Evolutionary conservation across 2,888 invertebrate genomes (phyloP).

Genomic region (Xestobium rufovillosum): DNA sequence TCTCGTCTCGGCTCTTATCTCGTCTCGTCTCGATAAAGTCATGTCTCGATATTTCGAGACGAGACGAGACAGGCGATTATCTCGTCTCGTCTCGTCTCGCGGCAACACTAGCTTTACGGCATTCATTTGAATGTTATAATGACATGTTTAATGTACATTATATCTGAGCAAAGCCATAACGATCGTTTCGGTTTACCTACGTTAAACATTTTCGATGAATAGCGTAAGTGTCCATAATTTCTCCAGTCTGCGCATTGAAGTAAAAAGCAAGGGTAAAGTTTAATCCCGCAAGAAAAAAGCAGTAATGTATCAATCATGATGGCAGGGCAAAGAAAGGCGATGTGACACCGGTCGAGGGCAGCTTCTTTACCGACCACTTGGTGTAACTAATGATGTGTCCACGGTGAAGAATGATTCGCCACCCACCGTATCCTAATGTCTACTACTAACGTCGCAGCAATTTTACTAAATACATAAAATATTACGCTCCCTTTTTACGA

Average conservation of each 20-base stretch:
- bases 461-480: background rate
- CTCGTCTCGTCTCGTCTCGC: too few relatives aligned
- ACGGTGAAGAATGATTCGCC: constrained; percentile 31
- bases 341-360: constrained; percentile 33
- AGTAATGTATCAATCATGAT: constrained; percentile 35
- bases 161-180: too few relatives aligned
- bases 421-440: constrained; percentile 2
- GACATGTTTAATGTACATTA: too few relatives aligned
- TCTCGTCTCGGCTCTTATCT: too few relatives aligned
- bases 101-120: too few relatives aligned
- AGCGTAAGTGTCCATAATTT: constrained; percentile 1
- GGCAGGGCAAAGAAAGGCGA: constrained; percentile 31
- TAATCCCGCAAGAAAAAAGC: constrained; percentile 1
- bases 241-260: background rate
- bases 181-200: too few relatives aligned
- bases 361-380: constrained; percentile 36
- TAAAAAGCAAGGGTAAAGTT: constrained; percentile 1
- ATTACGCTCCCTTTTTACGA: too few relatives aligned
- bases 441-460: background rate
- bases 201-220: background rate
- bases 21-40: too few relatives aligned
- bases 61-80: too few relatives aligned
- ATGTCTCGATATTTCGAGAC: too few relatives aligned
- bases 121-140: too few relatives aligned
- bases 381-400: constrained; percentile 36